A percentile compares a stretch with the other conserved stretches of the same genome.
Conservation (phyloP, 2,113 vertebrate species). For the Excalfactoria chinensis region DNA sequence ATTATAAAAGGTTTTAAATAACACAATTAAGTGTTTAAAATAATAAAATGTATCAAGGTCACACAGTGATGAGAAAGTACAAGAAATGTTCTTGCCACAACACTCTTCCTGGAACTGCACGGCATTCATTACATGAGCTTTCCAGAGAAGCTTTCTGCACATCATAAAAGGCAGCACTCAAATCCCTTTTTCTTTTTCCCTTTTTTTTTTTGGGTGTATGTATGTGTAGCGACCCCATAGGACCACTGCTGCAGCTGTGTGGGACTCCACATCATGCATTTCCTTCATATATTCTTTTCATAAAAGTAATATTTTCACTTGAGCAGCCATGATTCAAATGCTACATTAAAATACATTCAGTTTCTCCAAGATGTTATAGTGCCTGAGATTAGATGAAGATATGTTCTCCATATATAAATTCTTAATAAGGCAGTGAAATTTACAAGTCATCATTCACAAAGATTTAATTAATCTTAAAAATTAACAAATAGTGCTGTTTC, state of each 20-base stretch:
- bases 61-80: not conserved
- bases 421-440: not conserved
- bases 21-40: conserved; percentile 29
- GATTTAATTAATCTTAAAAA: not conserved
- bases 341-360: not conserved
- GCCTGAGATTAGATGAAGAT: not conserved
- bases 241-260: not conserved
- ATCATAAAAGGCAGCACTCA: not conserved
- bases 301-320: not conserved
- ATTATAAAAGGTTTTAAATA: conserved; percentile 24
- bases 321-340: not conserved
- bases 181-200: not conserved
- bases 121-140: not conserved
- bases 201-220: not conserved
- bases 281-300: not conserved
- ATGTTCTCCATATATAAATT: not conserved
- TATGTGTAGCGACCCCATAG: not conserved
- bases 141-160: not conserved
- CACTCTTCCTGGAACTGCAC: not conserved
- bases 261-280: not conserved
- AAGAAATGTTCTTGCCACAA: not conserved
- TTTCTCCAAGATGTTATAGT: not conserved
- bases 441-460: not conserved
- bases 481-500: not conserved
- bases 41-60: not conserved